These are phyloP conservation scores for Caenorhabditis sinica DNA, from an alignment of 2,888 invertebrate genomes.

Conservation along the genomic window DNA sequence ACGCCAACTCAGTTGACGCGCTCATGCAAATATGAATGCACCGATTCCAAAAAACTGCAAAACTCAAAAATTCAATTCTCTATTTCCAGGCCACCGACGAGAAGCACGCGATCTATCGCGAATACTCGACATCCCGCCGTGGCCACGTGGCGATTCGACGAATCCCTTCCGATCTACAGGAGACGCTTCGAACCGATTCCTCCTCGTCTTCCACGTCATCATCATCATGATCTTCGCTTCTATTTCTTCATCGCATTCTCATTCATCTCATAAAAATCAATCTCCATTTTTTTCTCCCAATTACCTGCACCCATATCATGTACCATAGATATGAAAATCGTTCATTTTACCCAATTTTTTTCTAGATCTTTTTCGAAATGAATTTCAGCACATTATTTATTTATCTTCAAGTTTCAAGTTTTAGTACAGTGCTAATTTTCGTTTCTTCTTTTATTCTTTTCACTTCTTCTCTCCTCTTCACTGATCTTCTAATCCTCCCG, in stretches of 20 bases:
- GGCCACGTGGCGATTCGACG: slow-evolving; percentile 16
- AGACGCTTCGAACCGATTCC: slow-evolving; percentile 14
- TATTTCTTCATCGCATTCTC: neutral
- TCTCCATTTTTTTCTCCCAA: too few species aligned
- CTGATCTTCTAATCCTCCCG: neutral
- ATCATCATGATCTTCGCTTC: too few species aligned
- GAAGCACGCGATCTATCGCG: slow-evolving; percentile 36
- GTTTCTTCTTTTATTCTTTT: neutral
- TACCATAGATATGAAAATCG: neutral
- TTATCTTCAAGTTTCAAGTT: too few species aligned
- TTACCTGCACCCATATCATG: neutral
- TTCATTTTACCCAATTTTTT: neutral
- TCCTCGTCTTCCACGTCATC: slow-evolving; percentile 8
- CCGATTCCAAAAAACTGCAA: too few species aligned
- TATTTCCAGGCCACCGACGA: slow-evolving; percentile 31
- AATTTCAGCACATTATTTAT: too few species aligned
- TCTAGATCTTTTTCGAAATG: too few species aligned
- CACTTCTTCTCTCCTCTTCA: neutral
- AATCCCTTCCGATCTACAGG: slow-evolving; percentile 15
- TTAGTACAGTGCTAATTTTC: neutral
- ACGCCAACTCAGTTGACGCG: too few species aligned
- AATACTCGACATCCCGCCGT: slow-evolving; percentile 30
- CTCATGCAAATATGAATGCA: too few species aligned
- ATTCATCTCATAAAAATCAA: neutral
- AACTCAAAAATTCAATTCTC: neutral